These are phyloP conservation scores for Aurelia coerulea DNA, from an alignment of 30 jellyfish, hydroid and myxozoan genomes.

Conservation along the genomic window DNA sequence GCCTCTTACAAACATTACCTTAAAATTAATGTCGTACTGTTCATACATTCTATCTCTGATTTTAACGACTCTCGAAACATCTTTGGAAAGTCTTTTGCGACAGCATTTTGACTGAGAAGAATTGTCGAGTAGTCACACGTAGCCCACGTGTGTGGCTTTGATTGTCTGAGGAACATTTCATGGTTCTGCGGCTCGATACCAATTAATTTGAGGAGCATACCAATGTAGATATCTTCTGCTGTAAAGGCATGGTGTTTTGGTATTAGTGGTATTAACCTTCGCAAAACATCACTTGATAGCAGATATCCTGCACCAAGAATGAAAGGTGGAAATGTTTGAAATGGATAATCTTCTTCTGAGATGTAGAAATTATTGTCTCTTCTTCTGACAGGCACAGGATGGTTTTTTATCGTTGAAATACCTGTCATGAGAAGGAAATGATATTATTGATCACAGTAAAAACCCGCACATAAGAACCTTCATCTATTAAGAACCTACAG, in stretches of 20 bases:
- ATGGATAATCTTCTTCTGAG: conserved; percentile 24
- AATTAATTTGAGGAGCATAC: conserved; percentile 4
- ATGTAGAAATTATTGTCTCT: not conserved
- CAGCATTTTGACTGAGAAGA: conserved; percentile 14
- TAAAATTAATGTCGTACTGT: not conserved
- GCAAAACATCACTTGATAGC: conserved; percentile 42
- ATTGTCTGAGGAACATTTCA: conserved; percentile 12
- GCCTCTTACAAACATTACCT: too few relatives aligned
- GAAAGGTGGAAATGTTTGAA: conserved; percentile 16
- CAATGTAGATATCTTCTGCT: conserved; percentile 50
- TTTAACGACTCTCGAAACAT: conserved; percentile 25
- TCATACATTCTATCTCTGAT: conserved; percentile 35
- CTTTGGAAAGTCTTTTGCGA: conserved; percentile 44
- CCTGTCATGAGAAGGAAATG: not conserved
- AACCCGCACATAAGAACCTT: too few relatives aligned
- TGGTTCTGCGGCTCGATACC: conserved; percentile 33
- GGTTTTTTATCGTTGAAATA: conserved; percentile 14
- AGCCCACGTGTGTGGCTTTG: conserved; percentile 33
- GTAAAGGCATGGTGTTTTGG: conserved; percentile 37
- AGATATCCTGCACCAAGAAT: conserved; percentile 39
- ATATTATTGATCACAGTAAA: not conserved
- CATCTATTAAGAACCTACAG: too few relatives aligned
- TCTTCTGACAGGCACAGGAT: conserved; percentile 22
- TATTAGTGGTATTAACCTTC: not conserved
- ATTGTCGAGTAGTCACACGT: conserved; percentile 30